Conservation (phyloP, 2,888 invertebrate genomes). For the Crematogaster levior region DNA sequence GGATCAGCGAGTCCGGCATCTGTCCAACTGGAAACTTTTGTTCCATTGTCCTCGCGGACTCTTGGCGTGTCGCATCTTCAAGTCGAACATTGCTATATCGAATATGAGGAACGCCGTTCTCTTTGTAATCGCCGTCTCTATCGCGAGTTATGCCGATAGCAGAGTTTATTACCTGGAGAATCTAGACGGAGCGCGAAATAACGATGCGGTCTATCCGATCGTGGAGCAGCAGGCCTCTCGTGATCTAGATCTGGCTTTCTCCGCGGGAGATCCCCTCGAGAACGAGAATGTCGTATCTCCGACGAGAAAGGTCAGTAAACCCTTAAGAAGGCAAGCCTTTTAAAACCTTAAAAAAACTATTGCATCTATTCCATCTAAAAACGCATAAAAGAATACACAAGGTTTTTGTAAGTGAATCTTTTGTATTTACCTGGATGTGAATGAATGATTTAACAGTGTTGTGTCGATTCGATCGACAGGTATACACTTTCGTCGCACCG, state of each 20-base stretch:
- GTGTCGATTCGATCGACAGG: slow-evolving; percentile 52
- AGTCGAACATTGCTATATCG: not conserved
- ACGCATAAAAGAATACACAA: too few relatives aligned
- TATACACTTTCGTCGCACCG: slow-evolving; percentile 63
- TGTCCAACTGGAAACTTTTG: slow-evolving; percentile 49
- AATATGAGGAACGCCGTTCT: slow-evolving; percentile 38
- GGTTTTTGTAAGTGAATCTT: too few relatives aligned
- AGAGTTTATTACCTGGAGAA: slow-evolving; percentile 72
- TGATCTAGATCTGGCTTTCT: slow-evolving; percentile 80
- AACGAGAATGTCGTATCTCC: slow-evolving; percentile 35
- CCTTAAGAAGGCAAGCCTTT: too few relatives aligned
- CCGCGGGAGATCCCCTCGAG: slow-evolving; percentile 66
- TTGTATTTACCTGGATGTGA: too few relatives aligned
- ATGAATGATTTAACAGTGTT: slow-evolving; percentile 13
- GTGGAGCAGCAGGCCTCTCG: slow-evolving; percentile 78
- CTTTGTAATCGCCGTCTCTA: slow-evolving; percentile 45
- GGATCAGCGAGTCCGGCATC: slow-evolving; percentile 73
- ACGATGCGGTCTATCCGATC: slow-evolving; percentile 64
- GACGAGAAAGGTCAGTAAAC: slow-evolving; percentile 58
- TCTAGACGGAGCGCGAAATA: slow-evolving; percentile 57
- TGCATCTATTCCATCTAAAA: too few relatives aligned
- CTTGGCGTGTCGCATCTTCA: slow-evolving; percentile 26
- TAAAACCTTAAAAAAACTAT: too few relatives aligned
- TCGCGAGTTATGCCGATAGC: slow-evolving; percentile 36
- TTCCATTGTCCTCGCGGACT: slow-evolving; percentile 56